These are phyloP conservation scores for Pasiphila rectangulata DNA, from an alignment of 2,888 invertebrate species.

Conservation along the genomic window DNA sequence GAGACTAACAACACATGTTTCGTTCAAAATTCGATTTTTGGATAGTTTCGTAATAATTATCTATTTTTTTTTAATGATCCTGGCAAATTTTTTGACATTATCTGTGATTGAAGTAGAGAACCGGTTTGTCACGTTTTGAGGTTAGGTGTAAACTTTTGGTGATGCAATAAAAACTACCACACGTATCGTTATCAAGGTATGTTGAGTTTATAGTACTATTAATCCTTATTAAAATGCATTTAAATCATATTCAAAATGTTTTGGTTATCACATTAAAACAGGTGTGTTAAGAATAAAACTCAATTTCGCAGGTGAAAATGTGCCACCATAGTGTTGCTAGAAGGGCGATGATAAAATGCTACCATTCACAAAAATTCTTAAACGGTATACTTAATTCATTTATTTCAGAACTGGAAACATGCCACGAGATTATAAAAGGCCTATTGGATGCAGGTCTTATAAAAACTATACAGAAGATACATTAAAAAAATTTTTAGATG, in stretches of 20 bases:
- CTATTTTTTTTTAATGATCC: constrained; percentile 3
- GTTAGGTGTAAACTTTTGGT: constrained; percentile 15
- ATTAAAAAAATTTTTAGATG: constrained; percentile 13
- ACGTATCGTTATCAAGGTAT: constrained; percentile 14
- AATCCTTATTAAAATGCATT: constrained; percentile 12
- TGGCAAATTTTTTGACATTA: constrained; percentile 9
- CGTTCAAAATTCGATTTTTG: constrained; percentile 9
- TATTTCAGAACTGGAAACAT: constrained; percentile 12
- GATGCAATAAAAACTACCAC: constrained; percentile 5
- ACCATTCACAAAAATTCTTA: constrained; percentile 16
- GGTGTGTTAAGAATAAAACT: constrained; percentile 13
- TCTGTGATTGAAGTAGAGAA: constrained; percentile 12
- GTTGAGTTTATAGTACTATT: constrained; percentile 9
- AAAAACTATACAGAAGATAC: constrained; percentile 18
- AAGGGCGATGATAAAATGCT: constrained; percentile 12
- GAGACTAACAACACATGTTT: constrained; percentile 15
- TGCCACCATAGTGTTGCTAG: constrained; percentile 18
- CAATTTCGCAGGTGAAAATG: constrained; percentile 21
- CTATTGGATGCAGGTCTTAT: constrained; percentile 16
- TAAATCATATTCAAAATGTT: constrained; percentile 12
- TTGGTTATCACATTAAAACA: constrained; percentile 12
- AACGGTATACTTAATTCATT: constrained; percentile 10
- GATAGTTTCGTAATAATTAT: constrained; percentile 9
- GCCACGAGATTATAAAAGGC: constrained; percentile 17
- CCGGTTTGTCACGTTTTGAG: constrained; percentile 12